phyloP scores from a whole-genome alignment of 1,140 invertebrate species.

The Pemphigus obesinymphae region DNA sequence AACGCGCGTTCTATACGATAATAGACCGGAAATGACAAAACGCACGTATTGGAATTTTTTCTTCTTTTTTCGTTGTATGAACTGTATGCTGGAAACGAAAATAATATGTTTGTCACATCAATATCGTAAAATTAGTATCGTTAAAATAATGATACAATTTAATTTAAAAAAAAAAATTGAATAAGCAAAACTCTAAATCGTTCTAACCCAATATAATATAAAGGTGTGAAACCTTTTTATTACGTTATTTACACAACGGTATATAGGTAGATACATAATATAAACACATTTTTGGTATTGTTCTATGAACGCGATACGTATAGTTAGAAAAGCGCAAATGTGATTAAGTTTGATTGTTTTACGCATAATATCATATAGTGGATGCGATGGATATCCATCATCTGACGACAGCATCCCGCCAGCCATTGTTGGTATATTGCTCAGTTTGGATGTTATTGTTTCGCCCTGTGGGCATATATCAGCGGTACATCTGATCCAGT shows the following conservation, averaged over 20 bases:
- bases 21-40: neutral
- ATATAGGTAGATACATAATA: neutral
- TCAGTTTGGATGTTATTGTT: neutral
- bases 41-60: neutral
- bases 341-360: slow-evolving; percentile 11
- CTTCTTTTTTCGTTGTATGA: neutral
- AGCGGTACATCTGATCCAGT: neutral
- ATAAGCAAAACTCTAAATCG: neutral
- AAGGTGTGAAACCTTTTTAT: neutral
- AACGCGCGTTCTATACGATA: neutral
- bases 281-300: neutral
- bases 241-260: neutral
- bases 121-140: neutral
- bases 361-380: neutral
- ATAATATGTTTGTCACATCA: neutral
- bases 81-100: neutral
- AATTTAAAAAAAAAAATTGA: neutral
- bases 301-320: neutral
- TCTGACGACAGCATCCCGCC: neutral
- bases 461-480: neutral
- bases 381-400: neutral
- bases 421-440: neutral
- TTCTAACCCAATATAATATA: neutral
- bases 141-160: neutral
- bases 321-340: neutral